These are phyloP conservation scores for Paracentrotus lividus DNA, from an alignment of 53 echinoderm and acorn worm species.

Conservation along the genomic window DNA sequence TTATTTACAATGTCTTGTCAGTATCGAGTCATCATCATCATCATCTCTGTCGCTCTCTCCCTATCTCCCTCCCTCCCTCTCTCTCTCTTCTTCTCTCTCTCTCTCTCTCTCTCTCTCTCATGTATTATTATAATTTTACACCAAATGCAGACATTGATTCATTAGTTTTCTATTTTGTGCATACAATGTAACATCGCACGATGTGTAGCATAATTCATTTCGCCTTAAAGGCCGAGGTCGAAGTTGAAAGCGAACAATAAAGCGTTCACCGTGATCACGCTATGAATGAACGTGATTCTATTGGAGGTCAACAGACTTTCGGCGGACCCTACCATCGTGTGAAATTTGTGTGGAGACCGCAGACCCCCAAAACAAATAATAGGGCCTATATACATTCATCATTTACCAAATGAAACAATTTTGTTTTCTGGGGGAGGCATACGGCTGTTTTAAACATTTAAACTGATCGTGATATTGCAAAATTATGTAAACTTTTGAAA, in stretches of 20 bases:
- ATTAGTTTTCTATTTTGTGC: background rate
- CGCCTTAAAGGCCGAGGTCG: background rate
- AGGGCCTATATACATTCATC: too few species aligned
- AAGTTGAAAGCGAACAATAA: background rate
- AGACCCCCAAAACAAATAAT: too few species aligned
- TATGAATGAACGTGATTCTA: background rate
- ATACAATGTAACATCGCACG: background rate
- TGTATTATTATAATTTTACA: background rate
- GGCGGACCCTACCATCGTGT: background rate
- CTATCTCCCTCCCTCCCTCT: background rate
- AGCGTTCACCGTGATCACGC: background rate
- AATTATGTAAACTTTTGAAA: too few species aligned
- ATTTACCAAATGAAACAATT: too few species aligned
- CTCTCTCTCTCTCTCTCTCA: background rate
- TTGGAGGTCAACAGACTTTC: slow-evolving; percentile 5
- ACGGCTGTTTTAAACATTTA: too few species aligned
- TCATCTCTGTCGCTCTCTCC: background rate
- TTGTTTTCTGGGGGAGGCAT: too few species aligned
- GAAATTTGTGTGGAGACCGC: too few species aligned
- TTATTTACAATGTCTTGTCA: background rate
- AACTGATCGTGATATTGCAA: too few species aligned
- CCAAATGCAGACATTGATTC: background rate
- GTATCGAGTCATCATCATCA: background rate
- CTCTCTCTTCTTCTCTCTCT: background rate
- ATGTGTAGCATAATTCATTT: background rate